These are phyloP conservation scores for Capreolus pygargus DNA, from an alignment of 2,113 vertebrate genomes.

Conservation along the genomic window DNA sequence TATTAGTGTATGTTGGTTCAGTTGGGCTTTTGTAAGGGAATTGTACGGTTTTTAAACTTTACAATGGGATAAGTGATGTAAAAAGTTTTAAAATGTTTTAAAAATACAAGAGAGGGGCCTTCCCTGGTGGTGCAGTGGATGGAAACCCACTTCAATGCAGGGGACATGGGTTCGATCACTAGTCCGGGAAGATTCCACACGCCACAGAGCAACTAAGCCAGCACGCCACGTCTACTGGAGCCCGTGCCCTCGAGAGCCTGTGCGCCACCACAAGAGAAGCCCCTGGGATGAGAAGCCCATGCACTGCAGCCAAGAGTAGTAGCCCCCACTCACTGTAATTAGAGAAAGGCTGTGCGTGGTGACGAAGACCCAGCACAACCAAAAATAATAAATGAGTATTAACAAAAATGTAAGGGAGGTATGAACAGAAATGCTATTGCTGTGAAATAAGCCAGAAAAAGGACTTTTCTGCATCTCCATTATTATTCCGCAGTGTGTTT, in stretches of 20 bases:
- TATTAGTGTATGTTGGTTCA: background rate
- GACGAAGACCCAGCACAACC: background rate
- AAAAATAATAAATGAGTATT: background rate
- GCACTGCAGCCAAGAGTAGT: background rate
- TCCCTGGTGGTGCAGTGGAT: background rate
- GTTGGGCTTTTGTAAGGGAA: background rate
- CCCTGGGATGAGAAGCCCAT: fast-evolving
- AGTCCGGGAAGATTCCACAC: background rate
- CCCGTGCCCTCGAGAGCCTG: background rate
- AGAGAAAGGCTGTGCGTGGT: background rate
- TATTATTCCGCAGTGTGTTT: background rate
- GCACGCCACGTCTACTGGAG: background rate
- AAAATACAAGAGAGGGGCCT: background rate
- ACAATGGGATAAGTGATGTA: background rate
- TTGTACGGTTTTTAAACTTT: background rate
- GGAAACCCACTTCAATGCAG: background rate
- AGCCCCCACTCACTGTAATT: background rate
- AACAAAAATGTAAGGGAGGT: background rate
- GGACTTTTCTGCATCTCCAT: background rate
- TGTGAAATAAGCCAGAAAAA: conserved; percentile 14
- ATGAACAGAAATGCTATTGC: background rate
- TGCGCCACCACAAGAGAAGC: background rate
- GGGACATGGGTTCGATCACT: background rate
- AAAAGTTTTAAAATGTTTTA: conserved; percentile 18
- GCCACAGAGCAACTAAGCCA: background rate